Evolutionary conservation across 2,113 vertebrate species (phyloP), one percentile per base, ranked within the genome.

Genomic region (Oostethus manadensis): DNA sequence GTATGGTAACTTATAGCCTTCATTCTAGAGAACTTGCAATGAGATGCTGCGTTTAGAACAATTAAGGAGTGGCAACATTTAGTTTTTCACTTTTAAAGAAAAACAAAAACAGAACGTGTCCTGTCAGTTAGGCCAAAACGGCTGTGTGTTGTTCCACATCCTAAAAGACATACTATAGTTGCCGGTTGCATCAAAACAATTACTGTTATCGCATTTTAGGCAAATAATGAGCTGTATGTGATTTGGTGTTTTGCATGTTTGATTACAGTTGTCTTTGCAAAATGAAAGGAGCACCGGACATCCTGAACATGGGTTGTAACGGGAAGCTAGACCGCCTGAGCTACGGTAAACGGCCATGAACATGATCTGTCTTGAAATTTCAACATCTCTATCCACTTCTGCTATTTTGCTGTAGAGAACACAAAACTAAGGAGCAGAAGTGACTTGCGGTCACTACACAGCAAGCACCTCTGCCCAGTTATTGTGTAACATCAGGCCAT

Each of bases 361-460:
- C 59, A 77, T 76, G 68, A 80, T 78, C 71, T 71, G 73, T 58
- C 73, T 82, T 77, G 17, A 74, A 78, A 86, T 88, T 88, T 88
- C 87, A 44, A 88, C 87, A 88, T 80, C 67, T 58, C 40, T 50
- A 57, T 77, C 67, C 78, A 88, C 87, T 88, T 88, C 87, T 88
- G 77, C 85, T 67, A 86, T 86, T 88, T 73, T 8, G 35, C 46
- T 22, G 64, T 56, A n/a, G 70, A 80, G 81, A 78, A 80, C 26
- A 58, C 49, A 60, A 70, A 62, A 70, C 69, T 77, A 79, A 84
- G 71, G 73, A 73, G 77, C 84, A 83, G 62, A 79, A 81, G 76
- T 76, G 56, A 77, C 79, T 84, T 87, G 83, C 62, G 85, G 83
- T 87, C 82, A 84, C 79, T 84, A 76, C 72, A 29, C 66, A 75